phyloP scores from a whole-genome alignment of 2,888 invertebrate genomes.

The Gortyna flavago region DNA sequence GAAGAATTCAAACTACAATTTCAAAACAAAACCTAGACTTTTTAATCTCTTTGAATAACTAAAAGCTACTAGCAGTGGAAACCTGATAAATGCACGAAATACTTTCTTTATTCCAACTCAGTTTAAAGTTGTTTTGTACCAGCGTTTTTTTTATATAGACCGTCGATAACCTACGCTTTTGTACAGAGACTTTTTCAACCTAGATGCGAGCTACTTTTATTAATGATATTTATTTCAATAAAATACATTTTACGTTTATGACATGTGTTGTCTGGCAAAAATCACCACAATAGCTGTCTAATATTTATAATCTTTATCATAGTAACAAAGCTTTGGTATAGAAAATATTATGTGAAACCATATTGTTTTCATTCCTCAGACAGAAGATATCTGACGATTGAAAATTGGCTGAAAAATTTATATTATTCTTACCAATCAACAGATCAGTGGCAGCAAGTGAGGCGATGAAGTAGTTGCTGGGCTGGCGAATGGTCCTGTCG shows the following conservation, averaged over 20 bases:
- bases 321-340: too few relatives aligned
- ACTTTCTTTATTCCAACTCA: conserved; percentile 6
- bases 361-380: too few relatives aligned
- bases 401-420: background rate
- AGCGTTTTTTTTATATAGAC: background rate
- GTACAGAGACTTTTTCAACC: background rate
- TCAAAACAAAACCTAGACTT: conserved; percentile 20
- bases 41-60: conserved; percentile 35
- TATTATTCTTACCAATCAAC: conserved; percentile 94
- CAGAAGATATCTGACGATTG: background rate
- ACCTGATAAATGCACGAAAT: conserved; percentile 20
- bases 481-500: conserved; percentile 97
- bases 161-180: background rate
- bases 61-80: conserved; percentile 11
- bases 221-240: background rate
- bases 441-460: conserved; percentile 99
- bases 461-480: conserved; percentile 99
- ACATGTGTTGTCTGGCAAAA: too few relatives aligned
- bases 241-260: background rate
- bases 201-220: too few relatives aligned
- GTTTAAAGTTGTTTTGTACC: background rate
- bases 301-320: too few relatives aligned
- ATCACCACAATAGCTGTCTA: background rate
- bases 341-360: too few relatives aligned
- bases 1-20: conserved; percentile 30